Evolutionary conservation across 2,113 vertebrate species (phyloP).

Genomic region (Leptocoma aspasia): DNA sequence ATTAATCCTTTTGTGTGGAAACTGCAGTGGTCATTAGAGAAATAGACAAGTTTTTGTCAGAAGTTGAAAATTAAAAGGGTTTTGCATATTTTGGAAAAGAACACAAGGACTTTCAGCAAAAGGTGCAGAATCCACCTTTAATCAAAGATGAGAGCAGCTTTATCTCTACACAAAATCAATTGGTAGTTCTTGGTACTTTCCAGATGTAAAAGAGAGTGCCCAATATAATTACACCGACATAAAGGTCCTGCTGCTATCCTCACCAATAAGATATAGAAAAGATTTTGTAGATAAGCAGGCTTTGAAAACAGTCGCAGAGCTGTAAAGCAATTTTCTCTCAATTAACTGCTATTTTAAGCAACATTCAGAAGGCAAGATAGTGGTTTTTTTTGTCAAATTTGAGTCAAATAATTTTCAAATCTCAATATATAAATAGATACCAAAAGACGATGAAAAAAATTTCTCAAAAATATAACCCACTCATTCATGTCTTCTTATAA

Average conservation of each 20-base stretch:
- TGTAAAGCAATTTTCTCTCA: constrained; percentile 7
- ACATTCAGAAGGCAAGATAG: not conserved
- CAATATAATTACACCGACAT: not conserved
- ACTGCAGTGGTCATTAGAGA: not conserved
- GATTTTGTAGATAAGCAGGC: not conserved
- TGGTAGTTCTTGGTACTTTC: not conserved
- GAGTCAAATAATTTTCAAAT: not conserved
- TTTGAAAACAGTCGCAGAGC: not conserved
- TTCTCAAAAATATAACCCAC: not conserved
- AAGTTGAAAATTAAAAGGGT: not conserved
- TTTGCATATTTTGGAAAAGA: not conserved
- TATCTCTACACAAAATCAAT: not conserved
- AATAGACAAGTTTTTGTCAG: not conserved
- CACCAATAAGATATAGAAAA: not conserved
- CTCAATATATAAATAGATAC: not conserved
- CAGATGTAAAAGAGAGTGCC: not conserved
- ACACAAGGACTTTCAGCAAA: not conserved
- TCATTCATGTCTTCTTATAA: not conserved
- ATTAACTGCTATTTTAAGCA: not conserved
- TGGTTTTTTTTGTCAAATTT: not conserved
- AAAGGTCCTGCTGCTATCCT: not conserved
- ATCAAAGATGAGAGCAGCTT: not conserved
- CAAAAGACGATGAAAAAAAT: not conserved
- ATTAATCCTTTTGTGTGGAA: not conserved
- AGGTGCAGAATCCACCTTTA: not conserved